A percentile compares a stretch with the other conserved stretches of the same genome.
phyloP scores from a whole-genome alignment of 1,140 invertebrate genomes.

The Bombus sylvicola region DNA sequence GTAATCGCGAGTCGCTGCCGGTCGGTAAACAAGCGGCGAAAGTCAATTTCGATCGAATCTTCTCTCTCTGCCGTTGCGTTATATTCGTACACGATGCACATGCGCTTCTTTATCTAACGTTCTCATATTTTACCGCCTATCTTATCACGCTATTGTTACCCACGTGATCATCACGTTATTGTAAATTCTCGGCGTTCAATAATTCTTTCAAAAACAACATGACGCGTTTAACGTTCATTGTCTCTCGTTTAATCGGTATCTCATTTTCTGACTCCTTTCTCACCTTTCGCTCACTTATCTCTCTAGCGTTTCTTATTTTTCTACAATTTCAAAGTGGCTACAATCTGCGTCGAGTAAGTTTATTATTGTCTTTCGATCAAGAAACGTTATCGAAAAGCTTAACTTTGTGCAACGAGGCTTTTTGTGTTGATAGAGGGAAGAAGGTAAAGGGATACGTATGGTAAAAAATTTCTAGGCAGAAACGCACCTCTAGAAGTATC shows the following conservation, averaged over 20 bases:
- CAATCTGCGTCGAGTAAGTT: no score
- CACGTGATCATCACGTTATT: conserved; percentile 38
- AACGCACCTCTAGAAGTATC: background rate
- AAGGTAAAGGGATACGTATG: no score
- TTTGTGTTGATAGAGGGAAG: no score
- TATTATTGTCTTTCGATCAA: no score
- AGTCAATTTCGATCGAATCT: conserved; percentile 28
- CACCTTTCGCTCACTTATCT: background rate
- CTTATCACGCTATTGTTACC: conserved; percentile 44
- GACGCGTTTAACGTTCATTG: background rate
- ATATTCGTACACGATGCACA: conserved; percentile 15
- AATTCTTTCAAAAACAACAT: conserved; percentile 28
- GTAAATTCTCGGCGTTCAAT: conserved; percentile 34
- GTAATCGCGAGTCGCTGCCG: background rate
- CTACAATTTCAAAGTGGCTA: no score
- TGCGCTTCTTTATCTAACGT: conserved; percentile 26
- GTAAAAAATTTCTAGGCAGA: background rate
- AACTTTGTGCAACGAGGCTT: no score
- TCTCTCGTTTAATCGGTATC: background rate
- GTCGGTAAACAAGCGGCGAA: conserved; percentile 8
- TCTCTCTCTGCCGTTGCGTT: background rate
- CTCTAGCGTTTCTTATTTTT: no score
- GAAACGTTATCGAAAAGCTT: no score
- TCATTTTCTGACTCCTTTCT: no score
- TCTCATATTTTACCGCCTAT: conserved; percentile 39